Evolutionary conservation across 2,797 vertebrate genomes (phyloP).

Genomic region (Malurus leucopterus): DNA sequence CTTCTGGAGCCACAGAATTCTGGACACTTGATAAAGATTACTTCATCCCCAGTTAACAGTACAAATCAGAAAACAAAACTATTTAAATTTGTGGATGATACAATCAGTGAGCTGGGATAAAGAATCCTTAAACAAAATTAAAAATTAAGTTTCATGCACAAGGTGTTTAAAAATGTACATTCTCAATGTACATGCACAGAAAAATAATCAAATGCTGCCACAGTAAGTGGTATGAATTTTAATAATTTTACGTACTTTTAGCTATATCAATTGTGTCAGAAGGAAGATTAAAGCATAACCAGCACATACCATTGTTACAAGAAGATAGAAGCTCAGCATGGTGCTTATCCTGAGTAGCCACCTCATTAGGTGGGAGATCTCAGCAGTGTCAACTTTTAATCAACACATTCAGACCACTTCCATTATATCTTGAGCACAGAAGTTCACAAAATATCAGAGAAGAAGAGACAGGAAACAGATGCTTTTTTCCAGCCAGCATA

Average conservation of each 20-base stretch:
- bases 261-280: not conserved
- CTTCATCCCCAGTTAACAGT: not conserved
- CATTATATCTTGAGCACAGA: not conserved
- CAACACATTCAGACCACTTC: not conserved
- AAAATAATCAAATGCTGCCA: not conserved
- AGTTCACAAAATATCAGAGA: not conserved
- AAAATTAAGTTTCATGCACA: not conserved
- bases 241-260: not conserved
- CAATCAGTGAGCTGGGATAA: not conserved
- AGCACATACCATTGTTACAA: not conserved
- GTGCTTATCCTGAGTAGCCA: not conserved
- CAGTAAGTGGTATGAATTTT: not conserved
- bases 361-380: not conserved
- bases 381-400: not conserved
- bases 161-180: not conserved
- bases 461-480: not conserved
- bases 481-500: not conserved
- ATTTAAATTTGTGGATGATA: not conserved
- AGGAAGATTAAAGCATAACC: not conserved
- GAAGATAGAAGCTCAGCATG: not conserved
- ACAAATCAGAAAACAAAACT: not conserved
- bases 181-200: not conserved
- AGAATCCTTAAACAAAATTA: not conserved
- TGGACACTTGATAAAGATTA: not conserved
- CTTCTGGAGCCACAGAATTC: not conserved